Percentiles rank a stretch among this genome's conserved stretches.
Evolutionary conservation across 2,113 vertebrate genomes (phyloP).

Genomic region (Aldabrachelys gigantea): DNA sequence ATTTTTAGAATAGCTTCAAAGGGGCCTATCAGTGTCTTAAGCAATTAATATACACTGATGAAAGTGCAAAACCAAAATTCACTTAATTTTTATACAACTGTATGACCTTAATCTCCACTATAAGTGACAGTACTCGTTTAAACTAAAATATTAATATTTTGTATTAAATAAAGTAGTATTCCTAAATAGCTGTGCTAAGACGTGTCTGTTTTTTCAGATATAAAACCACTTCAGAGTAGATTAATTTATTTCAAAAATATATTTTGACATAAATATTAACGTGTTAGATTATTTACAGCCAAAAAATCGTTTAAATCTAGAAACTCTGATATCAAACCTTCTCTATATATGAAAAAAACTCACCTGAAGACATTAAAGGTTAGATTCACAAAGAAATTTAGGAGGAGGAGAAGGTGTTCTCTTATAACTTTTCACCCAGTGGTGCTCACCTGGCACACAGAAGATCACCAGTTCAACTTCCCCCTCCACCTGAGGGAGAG

Average conservation of each 20-base stretch:
- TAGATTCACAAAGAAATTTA: background rate
- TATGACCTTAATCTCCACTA: background rate
- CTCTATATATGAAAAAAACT: background rate
- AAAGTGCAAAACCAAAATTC: background rate
- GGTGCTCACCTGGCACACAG: too few species aligned
- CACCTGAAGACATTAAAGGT: background rate
- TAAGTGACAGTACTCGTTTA: background rate
- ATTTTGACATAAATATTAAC: background rate
- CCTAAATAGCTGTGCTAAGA: background rate
- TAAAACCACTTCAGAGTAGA: background rate
- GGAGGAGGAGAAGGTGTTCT: background rate
- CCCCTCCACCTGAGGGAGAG: too few species aligned
- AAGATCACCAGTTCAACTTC: too few species aligned
- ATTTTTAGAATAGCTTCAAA: conserved; percentile 1
- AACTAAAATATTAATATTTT: background rate
- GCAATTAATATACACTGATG: background rate
- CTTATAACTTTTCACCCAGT: background rate
- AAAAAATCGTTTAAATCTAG: background rate
- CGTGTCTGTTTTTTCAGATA: background rate
- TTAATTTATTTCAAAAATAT: background rate
- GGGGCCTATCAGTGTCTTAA: background rate
- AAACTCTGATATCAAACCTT: background rate
- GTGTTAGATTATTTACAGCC: background rate
- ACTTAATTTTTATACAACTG: background rate
- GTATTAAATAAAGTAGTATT: background rate